phyloP scores from a whole-genome alignment of 2,113 vertebrate genomes.

The Ariopsis seemanni region DNA sequence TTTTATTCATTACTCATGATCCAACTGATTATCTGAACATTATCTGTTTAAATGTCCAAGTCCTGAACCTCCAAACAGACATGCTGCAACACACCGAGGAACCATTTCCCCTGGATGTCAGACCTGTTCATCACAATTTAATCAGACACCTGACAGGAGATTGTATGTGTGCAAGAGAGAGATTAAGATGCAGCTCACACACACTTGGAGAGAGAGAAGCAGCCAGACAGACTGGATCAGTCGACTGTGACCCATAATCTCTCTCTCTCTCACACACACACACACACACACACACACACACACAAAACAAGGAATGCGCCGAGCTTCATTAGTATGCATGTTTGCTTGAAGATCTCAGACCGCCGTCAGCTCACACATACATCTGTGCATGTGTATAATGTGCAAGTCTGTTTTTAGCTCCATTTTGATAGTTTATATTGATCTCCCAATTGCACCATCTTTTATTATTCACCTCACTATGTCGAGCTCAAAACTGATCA shows the following conservation, averaged over 20 bases:
- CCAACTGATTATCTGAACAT: neutral
- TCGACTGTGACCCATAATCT: neutral
- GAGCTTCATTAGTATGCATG: slow-evolving; percentile 16
- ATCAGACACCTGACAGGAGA: neutral
- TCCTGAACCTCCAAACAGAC: neutral
- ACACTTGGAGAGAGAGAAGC: neutral
- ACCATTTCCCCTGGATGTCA: neutral
- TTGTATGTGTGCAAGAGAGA: neutral
- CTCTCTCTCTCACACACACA: neutral
- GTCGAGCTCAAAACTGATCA: neutral
- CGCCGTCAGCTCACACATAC: slow-evolving; percentile 17
- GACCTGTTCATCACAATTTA: slow-evolving; percentile 16
- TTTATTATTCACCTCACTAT: slow-evolving; percentile 5
- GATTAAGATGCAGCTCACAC: slow-evolving; percentile 36
- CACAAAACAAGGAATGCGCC: slow-evolving; percentile 20
- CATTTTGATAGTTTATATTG: slow-evolving; percentile 28
- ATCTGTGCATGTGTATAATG: neutral
- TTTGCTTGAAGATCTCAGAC: slow-evolving; percentile 15
- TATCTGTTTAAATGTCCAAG: neutral
- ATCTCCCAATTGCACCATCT: neutral
- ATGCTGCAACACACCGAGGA: neutral
- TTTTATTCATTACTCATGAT: neutral
- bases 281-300: slow-evolving; percentile 5
- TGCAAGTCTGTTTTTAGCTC: neutral
- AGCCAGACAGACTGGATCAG: slow-evolving; percentile 16